Percentiles rank a stretch among this genome's conserved stretches.
phyloP scores from a whole-genome alignment of 1,140 invertebrate genomes.

The Procambarus clarkii region DNA sequence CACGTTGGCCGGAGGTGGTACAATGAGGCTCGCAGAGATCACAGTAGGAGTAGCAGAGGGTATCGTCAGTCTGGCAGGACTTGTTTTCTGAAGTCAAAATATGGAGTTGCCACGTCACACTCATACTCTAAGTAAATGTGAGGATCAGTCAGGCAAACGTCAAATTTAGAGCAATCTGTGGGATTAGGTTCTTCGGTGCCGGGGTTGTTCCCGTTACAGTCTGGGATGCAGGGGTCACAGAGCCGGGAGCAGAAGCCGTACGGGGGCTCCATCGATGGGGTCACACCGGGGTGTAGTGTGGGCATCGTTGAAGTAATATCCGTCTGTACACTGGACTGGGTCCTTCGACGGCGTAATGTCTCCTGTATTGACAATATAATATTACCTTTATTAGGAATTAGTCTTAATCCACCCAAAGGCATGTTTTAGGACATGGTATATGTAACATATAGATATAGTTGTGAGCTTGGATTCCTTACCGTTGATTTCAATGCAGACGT shows the following conservation, averaged over 20 bases:
- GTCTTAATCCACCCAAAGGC: too few relatives aligned
- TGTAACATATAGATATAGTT: too few relatives aligned
- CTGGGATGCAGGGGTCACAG: not conserved
- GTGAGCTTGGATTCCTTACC: not conserved
- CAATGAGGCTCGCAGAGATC: not conserved
- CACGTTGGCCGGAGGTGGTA: not conserved
- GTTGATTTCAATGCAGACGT: not conserved
- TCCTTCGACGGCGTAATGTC: not conserved
- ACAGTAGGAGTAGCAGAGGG: not conserved
- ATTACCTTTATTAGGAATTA: not conserved
- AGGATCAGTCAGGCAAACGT: not conserved
- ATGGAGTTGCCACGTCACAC: not conserved
- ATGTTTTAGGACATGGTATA: not conserved
- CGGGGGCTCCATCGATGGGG: not conserved
- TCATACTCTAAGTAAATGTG: not conserved
- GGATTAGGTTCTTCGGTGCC: not conserved
- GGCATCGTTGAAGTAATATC: not conserved
- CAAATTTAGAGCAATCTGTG: not conserved
- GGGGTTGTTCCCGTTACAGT: not conserved
- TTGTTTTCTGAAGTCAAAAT: not conserved
- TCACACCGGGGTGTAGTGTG: not conserved
- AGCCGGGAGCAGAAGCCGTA: not conserved
- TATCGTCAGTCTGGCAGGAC: not conserved
- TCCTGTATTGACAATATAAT: not conserved
- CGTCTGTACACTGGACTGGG: not conserved